phyloP scores from a whole-genome alignment of 2,888 invertebrate genomes.

The Andrena hattorfiana region DNA sequence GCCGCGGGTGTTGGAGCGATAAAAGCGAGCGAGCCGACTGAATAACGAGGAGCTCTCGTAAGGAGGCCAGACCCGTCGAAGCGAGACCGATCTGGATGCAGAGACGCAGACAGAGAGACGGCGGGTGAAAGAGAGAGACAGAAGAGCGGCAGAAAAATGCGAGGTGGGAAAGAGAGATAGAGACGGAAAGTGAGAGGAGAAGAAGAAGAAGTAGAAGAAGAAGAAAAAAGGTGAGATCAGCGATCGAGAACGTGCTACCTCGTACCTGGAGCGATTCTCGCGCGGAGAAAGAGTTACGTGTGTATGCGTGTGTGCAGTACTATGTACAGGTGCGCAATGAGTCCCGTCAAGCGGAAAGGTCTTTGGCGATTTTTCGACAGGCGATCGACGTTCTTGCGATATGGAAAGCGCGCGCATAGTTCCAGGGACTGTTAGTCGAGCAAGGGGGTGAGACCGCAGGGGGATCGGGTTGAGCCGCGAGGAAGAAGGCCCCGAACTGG shows the following conservation, averaged over 20 bases:
- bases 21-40: conserved; percentile 52
- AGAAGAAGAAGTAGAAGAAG: conserved; percentile 6
- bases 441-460: background rate
- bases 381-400: background rate
- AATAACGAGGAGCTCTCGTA: conserved; percentile 55
- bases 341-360: too few species aligned
- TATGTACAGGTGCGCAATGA: conserved; percentile 28
- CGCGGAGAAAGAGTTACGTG: conserved; percentile 45
- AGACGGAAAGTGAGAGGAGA: conserved; percentile 13
- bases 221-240: conserved; percentile 42
- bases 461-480: conserved; percentile 41
- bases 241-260: conserved; percentile 66
- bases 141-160: conserved; percentile 6
- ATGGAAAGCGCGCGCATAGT: background rate
- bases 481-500: conserved; percentile 28
- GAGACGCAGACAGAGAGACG: conserved; percentile 33
- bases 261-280: conserved; percentile 67
- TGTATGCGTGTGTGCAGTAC: conserved; percentile 3
- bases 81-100: conserved; percentile 69
- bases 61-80: conserved; percentile 71
- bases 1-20: conserved; percentile 47
- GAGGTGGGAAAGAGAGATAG: conserved; percentile 3
- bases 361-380: background rate
- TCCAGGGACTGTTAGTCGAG: too few species aligned
- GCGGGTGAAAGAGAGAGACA: conserved; percentile 17